phyloP scores from a whole-genome alignment of 2,888 invertebrate species.

The Eupithecia insigniata region DNA sequence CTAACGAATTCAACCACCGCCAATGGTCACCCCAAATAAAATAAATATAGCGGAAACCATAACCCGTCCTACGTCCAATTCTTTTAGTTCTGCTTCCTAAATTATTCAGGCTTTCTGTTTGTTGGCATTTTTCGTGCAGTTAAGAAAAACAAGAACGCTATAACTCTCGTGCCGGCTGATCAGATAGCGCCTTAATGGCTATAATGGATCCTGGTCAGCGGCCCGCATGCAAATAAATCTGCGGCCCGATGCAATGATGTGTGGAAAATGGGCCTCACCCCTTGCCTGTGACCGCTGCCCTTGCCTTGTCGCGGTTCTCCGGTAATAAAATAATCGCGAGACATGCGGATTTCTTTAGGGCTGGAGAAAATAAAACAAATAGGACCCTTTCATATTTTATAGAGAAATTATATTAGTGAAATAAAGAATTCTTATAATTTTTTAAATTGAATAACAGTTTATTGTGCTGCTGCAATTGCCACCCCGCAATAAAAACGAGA shows the following conservation, averaged over 20 bases:
- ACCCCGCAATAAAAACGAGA: conserved; percentile 37
- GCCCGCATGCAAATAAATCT: conserved; percentile 86
- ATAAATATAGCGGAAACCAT: conserved; percentile 77
- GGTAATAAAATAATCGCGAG: conserved; percentile 51
- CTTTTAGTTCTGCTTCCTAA: conserved; percentile 63
- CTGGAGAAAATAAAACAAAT: neutral
- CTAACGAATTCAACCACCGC: conserved; percentile 49
- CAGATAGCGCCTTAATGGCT: conserved; percentile 82
- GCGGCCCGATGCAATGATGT: conserved; percentile 84
- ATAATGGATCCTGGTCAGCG: conserved; percentile 85
- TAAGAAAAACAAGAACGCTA: conserved; percentile 81
- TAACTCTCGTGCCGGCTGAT: conserved; percentile 82
- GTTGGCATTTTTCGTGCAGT: conserved; percentile 75
- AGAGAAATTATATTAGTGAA: neutral
- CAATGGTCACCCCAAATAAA: conserved; percentile 60
- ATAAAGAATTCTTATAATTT: neutral
- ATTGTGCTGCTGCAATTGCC: conserved; percentile 16
- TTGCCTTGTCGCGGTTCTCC: conserved; percentile 48
- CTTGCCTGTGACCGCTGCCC: conserved; percentile 60
- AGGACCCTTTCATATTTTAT: neutral
- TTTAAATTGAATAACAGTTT: neutral
- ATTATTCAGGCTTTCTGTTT: conserved; percentile 66
- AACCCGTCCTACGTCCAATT: conserved; percentile 70
- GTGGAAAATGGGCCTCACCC: conserved; percentile 82
- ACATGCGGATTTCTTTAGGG: conserved; percentile 24